Evolutionary conservation across 2,113 vertebrate genomes (phyloP).

Genomic region (Pardalotus punctatus): DNA sequence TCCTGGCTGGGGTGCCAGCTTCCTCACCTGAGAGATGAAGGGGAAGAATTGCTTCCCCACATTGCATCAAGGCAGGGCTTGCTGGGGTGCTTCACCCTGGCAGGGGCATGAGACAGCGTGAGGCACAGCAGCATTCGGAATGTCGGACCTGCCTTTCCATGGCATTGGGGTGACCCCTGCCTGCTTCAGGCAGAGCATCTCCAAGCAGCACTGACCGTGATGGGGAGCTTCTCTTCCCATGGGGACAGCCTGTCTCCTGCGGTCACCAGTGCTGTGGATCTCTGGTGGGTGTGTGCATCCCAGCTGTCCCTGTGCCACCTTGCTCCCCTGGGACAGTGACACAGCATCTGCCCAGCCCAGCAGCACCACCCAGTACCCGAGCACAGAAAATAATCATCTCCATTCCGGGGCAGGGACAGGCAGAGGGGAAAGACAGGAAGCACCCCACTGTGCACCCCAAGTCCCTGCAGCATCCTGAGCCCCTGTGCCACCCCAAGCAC

Average conservation of each 20-base stretch:
- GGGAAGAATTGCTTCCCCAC: neutral
- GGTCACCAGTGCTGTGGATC: neutral
- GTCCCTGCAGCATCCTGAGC: neutral
- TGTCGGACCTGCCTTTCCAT: rapidly evolving
- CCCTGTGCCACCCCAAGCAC: neutral
- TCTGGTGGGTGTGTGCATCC: neutral
- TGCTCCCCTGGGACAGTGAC: neutral
- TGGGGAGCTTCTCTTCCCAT: rapidly evolving
- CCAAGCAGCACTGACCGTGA: neutral
- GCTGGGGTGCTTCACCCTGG: neutral
- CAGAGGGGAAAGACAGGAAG: neutral
- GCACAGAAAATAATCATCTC: neutral
- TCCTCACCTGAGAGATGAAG: neutral
- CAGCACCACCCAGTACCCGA: rapidly evolving
- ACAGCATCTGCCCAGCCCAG: neutral
- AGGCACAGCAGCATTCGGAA: rapidly evolving
- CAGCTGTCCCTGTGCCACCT: neutral
- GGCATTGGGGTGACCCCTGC: neutral
- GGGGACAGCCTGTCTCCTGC: neutral
- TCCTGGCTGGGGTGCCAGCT: neutral
- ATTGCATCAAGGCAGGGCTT: rapidly evolving
- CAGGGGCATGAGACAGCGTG: rapidly evolving
- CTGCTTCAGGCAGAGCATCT: neutral
- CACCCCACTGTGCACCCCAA: neutral
- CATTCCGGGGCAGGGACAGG: rapidly evolving